phyloP scores from a whole-genome alignment of 2,888 invertebrate genomes.

The Pyrrhosoma nymphula region DNA sequence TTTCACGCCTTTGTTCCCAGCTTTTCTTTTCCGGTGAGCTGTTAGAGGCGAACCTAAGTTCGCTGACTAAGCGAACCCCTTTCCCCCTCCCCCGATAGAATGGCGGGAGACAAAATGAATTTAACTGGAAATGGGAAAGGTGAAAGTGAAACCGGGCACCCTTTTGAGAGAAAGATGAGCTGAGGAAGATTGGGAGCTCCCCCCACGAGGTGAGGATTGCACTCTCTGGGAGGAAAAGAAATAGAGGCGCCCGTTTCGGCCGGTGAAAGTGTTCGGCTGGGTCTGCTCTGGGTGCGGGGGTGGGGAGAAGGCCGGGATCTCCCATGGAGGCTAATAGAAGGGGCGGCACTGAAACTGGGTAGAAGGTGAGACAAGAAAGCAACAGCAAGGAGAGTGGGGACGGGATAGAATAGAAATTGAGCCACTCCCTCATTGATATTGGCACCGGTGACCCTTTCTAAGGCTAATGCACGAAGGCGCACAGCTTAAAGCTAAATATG shows the following conservation, averaged over 20 bases:
- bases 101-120: background rate
- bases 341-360: background rate
- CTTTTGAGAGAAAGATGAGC: slow-evolving; percentile 42
- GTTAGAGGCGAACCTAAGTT: background rate
- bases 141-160: slow-evolving; percentile 58
- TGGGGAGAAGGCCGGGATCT: background rate
- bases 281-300: background rate
- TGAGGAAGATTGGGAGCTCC: background rate
- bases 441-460: background rate
- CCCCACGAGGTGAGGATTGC: slow-evolving; percentile 5
- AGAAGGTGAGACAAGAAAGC: background rate
- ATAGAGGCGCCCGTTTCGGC: slow-evolving; percentile 49
- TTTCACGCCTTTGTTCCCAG: slow-evolving; percentile 56
- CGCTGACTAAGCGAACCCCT: background rate
- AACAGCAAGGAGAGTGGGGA: background rate
- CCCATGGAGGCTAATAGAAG: background rate
- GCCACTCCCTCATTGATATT: background rate
- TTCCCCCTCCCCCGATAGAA: background rate
- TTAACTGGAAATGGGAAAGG: slow-evolving; percentile 2
- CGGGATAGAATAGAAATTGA: background rate
- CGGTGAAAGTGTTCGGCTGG: slow-evolving; percentile 46
- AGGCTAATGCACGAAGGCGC: no score
- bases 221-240: background rate
- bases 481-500: no score
- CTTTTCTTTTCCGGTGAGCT: slow-evolving; percentile 20